A percentile compares a stretch with the other conserved stretches of the same genome.
Conservation (phyloP, 2,888 invertebrate species). For the Xestia rhomboidea region DNA sequence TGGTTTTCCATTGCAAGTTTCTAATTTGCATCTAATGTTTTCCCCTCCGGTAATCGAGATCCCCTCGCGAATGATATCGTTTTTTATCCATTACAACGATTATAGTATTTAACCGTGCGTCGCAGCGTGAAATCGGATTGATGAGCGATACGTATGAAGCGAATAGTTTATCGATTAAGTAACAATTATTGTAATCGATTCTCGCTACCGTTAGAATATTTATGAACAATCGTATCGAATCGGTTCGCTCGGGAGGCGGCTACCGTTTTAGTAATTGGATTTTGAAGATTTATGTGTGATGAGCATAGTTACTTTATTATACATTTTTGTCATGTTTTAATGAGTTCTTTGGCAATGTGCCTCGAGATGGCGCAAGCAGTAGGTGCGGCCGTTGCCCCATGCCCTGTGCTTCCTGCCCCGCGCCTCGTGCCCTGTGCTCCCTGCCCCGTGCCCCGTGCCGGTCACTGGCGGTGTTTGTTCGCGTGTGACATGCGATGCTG, state of each 20-base stretch:
- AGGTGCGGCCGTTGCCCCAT: constrained; percentile 31
- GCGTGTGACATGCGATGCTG: constrained; percentile 68
- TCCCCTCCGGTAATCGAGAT: constrained; percentile 60
- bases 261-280: constrained; percentile 76
- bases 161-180: constrained; percentile 75
- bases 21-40: constrained; percentile 69
- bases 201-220: constrained; percentile 76
- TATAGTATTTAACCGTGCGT: constrained; percentile 81
- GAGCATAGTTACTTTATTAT: constrained; percentile 31
- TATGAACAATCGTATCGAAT: constrained; percentile 81
- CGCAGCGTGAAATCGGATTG: constrained; percentile 85
- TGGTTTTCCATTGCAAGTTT: constrained; percentile 42
- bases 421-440: constrained; percentile 12
- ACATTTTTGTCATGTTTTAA: constrained; percentile 48
- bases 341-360: constrained; percentile 52
- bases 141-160: constrained; percentile 79
- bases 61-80: constrained; percentile 75
- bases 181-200: constrained; percentile 77
- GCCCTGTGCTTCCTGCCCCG: constrained; percentile 13
- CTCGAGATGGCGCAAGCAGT: constrained; percentile 2
- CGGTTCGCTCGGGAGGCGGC: constrained; percentile 79
- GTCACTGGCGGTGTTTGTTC: constrained; percentile 33
- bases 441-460: constrained; percentile 16
- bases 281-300: constrained; percentile 66
- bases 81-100: constrained; percentile 86